Conservation (phyloP, 2,888 invertebrate genomes). For the Hyalella azteca region DNA sequence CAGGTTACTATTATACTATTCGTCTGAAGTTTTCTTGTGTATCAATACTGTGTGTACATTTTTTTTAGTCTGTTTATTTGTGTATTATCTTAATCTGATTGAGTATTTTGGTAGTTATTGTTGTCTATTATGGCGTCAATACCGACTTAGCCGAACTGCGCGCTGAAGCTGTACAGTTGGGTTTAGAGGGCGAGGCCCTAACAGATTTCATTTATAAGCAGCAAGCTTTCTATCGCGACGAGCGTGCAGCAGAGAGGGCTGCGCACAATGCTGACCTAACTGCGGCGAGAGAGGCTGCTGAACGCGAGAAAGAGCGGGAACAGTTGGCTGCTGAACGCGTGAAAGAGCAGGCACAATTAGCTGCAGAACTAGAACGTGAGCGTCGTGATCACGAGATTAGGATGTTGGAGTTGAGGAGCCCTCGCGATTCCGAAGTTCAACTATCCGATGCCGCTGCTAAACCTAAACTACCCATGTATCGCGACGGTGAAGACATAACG, state of each 20-base stretch:
- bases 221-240: background rate
- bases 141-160: background rate
- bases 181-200: background rate
- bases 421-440: background rate
- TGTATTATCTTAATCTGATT: no score
- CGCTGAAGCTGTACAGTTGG: background rate
- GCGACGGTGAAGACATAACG: slow-evolving; percentile 23
- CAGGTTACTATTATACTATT: no score
- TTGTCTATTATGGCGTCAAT: background rate
- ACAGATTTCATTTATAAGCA: background rate
- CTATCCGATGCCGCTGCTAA: background rate
- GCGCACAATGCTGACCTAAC: background rate
- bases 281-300: no score
- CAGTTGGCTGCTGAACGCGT: no score
- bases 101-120: background rate
- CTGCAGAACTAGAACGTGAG: no score
- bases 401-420: background rate
- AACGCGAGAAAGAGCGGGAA: no score
- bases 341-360: no score
- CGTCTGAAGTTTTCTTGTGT: no score
- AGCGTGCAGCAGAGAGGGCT: background rate
- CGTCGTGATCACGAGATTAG: background rate
- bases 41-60: no score
- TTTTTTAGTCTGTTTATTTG: no score
- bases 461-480: background rate